Evolutionary conservation across 1,140 invertebrate species (phyloP), one percentile per base, ranked within the genome.

Genomic region (Diachasma alloeum): DNA sequence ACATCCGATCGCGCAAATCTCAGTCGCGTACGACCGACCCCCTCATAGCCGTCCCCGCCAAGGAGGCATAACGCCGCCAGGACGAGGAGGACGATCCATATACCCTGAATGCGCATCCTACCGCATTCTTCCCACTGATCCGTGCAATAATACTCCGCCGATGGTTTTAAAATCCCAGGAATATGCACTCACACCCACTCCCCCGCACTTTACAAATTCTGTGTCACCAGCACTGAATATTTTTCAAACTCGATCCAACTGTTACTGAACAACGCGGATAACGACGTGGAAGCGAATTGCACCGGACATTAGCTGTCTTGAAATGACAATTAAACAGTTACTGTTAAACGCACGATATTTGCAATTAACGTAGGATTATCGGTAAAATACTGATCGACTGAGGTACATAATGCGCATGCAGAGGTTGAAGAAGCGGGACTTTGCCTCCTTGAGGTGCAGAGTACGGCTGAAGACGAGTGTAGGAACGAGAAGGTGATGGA

Each of bases 71-170:
- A 79, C 76, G 81, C 83, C 80, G 76, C 83, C 78, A 83, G 76
- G 76, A 76, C 81, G 75, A 82, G 79, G 82, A 68, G 72, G 81
- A 79, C 72, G 70, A 85, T 83, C 77, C 85, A 87, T 87, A 82
- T 84, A 83, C 81, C 77, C 82, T 85, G 83, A 82, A 83, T 81
- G 22, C 82, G 80, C 87, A 85, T 89, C 83, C 85, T 88, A 88
- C 85, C 84, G 84, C 88, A 88, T 88, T 88, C 84, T 87, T 83
- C 78, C 17, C 48, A 56, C 48, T 56, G n/a, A 17, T 19, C 1
- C 4, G 0, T 3, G 6, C 31, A 56, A 13, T 22, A 56, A 56
- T 56, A 56, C 2, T 19, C 48, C 48, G 17, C 13, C n/a, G 6
- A 56, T 22, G 6, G 2, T 15, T 0, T 9, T 9, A 8, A 2